These are phyloP conservation scores for Sylvia borin DNA, from an alignment of 2,797 vertebrate species.

Conservation along the genomic window DNA sequence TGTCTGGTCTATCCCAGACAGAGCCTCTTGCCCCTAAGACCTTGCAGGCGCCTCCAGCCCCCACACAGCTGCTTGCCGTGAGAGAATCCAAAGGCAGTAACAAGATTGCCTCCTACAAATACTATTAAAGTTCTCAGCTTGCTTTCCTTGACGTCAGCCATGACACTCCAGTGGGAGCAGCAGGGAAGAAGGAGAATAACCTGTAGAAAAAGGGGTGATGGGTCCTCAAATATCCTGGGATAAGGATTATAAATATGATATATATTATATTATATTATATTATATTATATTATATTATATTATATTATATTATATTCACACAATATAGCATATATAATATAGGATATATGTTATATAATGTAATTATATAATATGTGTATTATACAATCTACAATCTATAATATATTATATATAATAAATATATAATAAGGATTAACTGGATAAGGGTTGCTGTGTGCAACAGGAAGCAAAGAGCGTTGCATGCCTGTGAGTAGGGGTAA, in stretches of 20 bases:
- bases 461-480: not conserved
- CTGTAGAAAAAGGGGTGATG: not conserved
- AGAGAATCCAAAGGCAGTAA: constrained; percentile 4
- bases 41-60: not conserved
- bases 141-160: constrained; percentile 31
- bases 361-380: no score
- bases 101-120: constrained; percentile 50
- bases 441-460: not conserved
- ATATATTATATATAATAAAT: no score
- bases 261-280: no score
- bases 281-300: no score
- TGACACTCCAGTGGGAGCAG: constrained; percentile 11
- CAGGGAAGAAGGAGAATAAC: not conserved
- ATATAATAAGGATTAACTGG: rapidly evolving
- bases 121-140: constrained; percentile 30
- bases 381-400: no score
- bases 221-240: not conserved
- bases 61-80: rapidly evolving
- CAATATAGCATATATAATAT: no score
- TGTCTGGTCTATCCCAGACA: rapidly evolving
- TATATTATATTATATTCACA: no score
- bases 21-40: not conserved
- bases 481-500: not conserved
- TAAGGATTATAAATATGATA: no score
- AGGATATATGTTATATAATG: no score